Base-by-base conservation (phyloP, 1,140 invertebrate genomes). In the Pararge aegeria region DNA sequence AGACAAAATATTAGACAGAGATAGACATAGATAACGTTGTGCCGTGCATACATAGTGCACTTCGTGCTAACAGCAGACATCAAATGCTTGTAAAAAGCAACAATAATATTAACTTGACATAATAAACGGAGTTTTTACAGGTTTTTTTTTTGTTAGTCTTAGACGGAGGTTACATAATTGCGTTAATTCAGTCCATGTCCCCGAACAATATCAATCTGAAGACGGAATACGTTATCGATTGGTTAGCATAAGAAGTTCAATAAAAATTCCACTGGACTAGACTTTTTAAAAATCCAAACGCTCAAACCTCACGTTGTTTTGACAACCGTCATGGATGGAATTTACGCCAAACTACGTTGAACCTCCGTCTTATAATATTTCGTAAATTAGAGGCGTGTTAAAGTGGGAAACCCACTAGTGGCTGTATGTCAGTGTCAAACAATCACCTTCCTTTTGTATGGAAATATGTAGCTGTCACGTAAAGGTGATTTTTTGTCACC, bases 61-160 rank as follows among this genome's bases (percentile, higher is more conserved):
- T 66, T 68, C 50, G 54, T 60, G 53, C 55, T 65, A 60, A 54
- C 67, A 66, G 56, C 62, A 59, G 59, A 61, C 61, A 65, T 54
- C 59, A 55, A 68, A 68, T 62, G 66, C 58, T 59, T 65, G 58
- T 74, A 74, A 69, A 64, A 81, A 80, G 73, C 78, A 69, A 68
- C 66, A 69, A 77, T 58, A 57, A 57, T 50, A 58, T 62, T 62
- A 56, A 52, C n/a, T 56, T 56, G 59, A 61, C 54, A 62, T 51
- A 62, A 52, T 19, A 59, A 59, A 52, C 30, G 49, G 20, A 46
- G 30, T 52, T 62, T 62, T 34, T 56, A 62, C 58, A 62, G 60
- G 54, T 27, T 62, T 61, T 38, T n/a, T n/a, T 29, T 55, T 48
- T 55, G 16, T 2, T 24, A 20, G 2, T 42, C 29, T 19, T 61